Evolutionary conservation across 2,888 invertebrate species (phyloP).

Genomic region (Hypomecis punctinalis): DNA sequence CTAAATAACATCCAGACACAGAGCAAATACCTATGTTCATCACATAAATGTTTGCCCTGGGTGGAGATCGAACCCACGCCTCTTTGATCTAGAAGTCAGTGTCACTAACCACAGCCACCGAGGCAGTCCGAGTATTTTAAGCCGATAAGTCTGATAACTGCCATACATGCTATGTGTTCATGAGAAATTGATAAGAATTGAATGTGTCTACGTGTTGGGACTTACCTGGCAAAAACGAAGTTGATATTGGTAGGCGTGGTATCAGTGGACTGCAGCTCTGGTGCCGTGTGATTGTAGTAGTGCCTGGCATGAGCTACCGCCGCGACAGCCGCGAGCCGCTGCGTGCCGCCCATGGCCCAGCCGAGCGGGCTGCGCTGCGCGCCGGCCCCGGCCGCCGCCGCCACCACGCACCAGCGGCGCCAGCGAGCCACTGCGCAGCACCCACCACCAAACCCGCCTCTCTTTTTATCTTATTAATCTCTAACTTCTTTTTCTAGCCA

Average conservation of each 20-base stretch:
- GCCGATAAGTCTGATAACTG: not conserved
- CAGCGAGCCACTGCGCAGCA: slow-evolving; percentile 68
- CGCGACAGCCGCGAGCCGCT: slow-evolving; percentile 86
- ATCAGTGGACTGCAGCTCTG: slow-evolving; percentile 67
- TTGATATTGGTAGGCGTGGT: slow-evolving; percentile 81
- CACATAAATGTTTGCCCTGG: too few relatives aligned
- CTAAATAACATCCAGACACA: too few relatives aligned
- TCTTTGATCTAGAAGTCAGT: too few relatives aligned
- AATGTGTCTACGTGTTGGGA: slow-evolving; percentile 34
- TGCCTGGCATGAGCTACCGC: slow-evolving; percentile 77
- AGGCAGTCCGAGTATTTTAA: too few relatives aligned
- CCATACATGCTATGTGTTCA: not conserved
- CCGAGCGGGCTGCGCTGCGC: slow-evolving; percentile 82
- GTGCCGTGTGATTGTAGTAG: slow-evolving; percentile 78
- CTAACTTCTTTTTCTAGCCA: not conserved
- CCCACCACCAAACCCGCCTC: slow-evolving; percentile 23
- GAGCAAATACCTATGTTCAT: too few relatives aligned
- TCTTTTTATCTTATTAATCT: not conserved
- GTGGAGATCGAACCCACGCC: too few relatives aligned
- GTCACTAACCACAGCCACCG: too few relatives aligned
- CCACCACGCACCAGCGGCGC: slow-evolving; percentile 70
- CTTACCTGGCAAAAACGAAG: slow-evolving; percentile 92
- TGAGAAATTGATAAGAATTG: too few relatives aligned
- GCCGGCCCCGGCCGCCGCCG: slow-evolving; percentile 66
- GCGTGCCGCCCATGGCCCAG: slow-evolving; percentile 88